Evolutionary conservation across 2,113 vertebrate genomes (phyloP), one percentile per base, ranked within the genome.

Genomic region (Hippocampus comes): DNA sequence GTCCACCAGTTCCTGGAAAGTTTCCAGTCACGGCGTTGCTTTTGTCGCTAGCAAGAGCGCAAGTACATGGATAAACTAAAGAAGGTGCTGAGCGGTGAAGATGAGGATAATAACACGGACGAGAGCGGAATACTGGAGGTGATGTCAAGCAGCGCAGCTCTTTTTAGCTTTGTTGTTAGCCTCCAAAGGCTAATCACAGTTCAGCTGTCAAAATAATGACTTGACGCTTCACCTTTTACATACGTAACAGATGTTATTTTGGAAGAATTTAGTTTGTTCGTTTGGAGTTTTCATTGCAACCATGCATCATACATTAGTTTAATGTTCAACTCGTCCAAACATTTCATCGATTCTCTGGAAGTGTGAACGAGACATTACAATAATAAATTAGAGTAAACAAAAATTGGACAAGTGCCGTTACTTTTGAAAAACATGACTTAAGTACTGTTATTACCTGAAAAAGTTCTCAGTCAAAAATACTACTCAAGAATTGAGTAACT

Each of bases 21-120:
- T 27, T 21, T 0, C 3, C 12, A 14, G 17, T 3, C 30, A 55
- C 38, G 0, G 27, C 3, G 9, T 1, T 7, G 20, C 34, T 27
- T n/a, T 0, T 1, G 14, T 18, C 1, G 17, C 30, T 42, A 17
- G 2, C 9, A 0, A 46, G 46, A 65, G 3, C 6, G 1, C 1
- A 20, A 4, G 18, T 23, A 23, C 0, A 96, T 95, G 95, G 96
- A 97, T 80, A 96, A 97, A 78, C 80, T 98, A 55, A 97, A 95
- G 93, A 91, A 90, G 84, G 95, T 96, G 77, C 83, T 98, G 74
- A 93, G 94, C 68, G 94, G 95, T 1, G 91, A 91, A 68, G 95
- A 98, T 71, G 91, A 75, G 0, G 11, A 87, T 0, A 70, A 23
- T 64, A 63, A 23, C 66, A 49, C 68, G 71, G 95, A 96, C 34